Evolutionary conservation across 2,797 vertebrate genomes (phyloP), one percentile per base, ranked within the genome.

Genomic region (Poecilia velifera): DNA sequence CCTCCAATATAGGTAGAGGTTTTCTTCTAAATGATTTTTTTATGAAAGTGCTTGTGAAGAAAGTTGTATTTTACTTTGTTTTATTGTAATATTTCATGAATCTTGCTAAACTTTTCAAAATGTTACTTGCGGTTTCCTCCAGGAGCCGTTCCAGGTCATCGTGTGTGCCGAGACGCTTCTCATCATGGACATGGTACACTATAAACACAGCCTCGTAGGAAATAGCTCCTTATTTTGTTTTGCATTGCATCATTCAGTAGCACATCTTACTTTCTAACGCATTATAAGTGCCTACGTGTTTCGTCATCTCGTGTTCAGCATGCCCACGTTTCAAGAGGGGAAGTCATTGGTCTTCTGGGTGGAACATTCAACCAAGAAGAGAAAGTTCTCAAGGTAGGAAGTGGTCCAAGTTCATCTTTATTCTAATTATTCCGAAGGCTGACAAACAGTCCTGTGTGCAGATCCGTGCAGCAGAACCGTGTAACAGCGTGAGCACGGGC

Each of bases 341-440:
- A 99, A 91, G 98, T 99, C 75, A 99, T 99, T 51, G 98, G 98
- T 74, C 95, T 99, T 36, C 93, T 99, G 0, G 98, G 98, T 49
- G 98, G 98, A 93, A 96, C 95, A 55, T 99, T 97, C 80, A 94
- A 89, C 9, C 95, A 97, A 78, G 93, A 94, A 7, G 90, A 97
- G 74, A 97, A 96, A 88, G 84, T 96, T 43, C 90, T 99, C 51
- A 97, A 98, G 96, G 98, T 99, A 91, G 92, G 94, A 89, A 34
- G 41, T 55, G 14, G 43, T 31, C 12, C 14, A 4, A 8, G 53
- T 34, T 57, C 25, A 70, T 49, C 22, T 68, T 55, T 25, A 70
- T 53, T 46, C 12, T 4, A 4, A 18, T 55, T 2, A 62, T 76
- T 74, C 39, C 68, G 1, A 68, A 31, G 25, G 46, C 0, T 3